Evolutionary conservation across 2,888 invertebrate species (phyloP), one percentile per base, ranked within the genome.

Genomic region (Anthrax anthrax): DNA sequence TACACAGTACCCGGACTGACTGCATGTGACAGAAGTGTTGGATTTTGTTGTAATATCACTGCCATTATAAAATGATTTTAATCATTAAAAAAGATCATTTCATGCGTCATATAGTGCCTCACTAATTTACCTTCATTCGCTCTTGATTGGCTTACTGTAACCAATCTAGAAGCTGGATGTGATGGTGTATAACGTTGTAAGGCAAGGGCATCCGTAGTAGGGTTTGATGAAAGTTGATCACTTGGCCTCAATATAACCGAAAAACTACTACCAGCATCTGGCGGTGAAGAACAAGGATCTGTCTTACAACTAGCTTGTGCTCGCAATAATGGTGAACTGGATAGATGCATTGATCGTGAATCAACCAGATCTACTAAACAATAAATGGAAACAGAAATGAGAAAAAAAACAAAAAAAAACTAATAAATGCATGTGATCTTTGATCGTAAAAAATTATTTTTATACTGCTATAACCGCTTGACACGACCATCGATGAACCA

Each of bases 401-500:
- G 5, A 23, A 32, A 13, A 2, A 19, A 39, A 5, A 14, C 5
- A 23, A 18, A 38, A 37, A 14, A 23, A 13, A 17, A 13, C n/a
- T 41, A 4, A 19, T 18, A 23, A 23, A 19, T 13, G 5, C 13
- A 18, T n/a, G n/a, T n/a, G n/a, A n/a, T n/a, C n/a, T n/a, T n/a
- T n/a, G n/a, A n/a, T n/a, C 12, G 38, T 12, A 16, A 18, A 13
- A 6, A 23, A 23, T 23, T 23, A 4, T 23, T 17, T 39, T 75
- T 82, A 81, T 63, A 85, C 85, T 69, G 80, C 84, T 85, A 61
- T 85, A 86, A 55, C 82, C 80, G 53, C 81, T 80, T 46, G 84
- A 79, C 43, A 84, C 79, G 51, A 84, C 78, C 79, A 84, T 82
- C 4, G 51, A 79, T 65, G 51, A 52, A 40, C 56, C 57, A 38